Base-by-base conservation (phyloP, 2,113 vertebrate genomes). In the Nothobranchius furzeri region DNA sequence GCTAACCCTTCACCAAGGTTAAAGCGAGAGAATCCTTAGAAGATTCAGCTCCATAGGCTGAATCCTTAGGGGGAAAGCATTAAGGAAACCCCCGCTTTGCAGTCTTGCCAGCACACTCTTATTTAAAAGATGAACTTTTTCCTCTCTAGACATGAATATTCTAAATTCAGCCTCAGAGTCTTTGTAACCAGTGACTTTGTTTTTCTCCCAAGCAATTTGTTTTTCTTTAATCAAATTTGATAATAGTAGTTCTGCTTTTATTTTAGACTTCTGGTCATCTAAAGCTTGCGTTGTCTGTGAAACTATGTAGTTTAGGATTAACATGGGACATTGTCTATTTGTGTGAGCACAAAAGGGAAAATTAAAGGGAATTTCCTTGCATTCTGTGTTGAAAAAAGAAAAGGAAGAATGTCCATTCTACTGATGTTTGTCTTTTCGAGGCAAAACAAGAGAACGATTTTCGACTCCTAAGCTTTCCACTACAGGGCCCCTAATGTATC, bases 141-240 rank as follows among this genome's bases (percentile, higher is more conserved):
- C 12, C n/a, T 77, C 52, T 66, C 76, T 75, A 72, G 80, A 82
- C 46, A 82, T 66, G 65, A 81, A 76, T 43, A 60, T 71, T 50
- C 49, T 58, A 76, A 64, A 13, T 15, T 49, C 47, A 46, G 56
- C 75, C 64, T 49, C 20, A 25, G 54, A 67, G 50, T 69, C 14
- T 9, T 37, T 70, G 13, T 15, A 35, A 74, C 30, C 47, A 43
- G 40, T 62, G 35, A 60, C 47, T 76, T 70, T 60, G 40, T 55
- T 76, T 66, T 47, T 25, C 65, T 67, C 50, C 58, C 56, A 54
- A 78, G 57, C 20, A 45, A 36, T 71, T 71, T 73, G 20, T 82
- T n/a, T 84, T 73, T 68, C 47, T 78, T 80, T 76, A 68, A 82
- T 84, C 59, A 67, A 46, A 70, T 40, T 15, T 74, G 17, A 2